phyloP scores from a whole-genome alignment of 1,140 invertebrate genomes.

The Paracyclopina nana region DNA sequence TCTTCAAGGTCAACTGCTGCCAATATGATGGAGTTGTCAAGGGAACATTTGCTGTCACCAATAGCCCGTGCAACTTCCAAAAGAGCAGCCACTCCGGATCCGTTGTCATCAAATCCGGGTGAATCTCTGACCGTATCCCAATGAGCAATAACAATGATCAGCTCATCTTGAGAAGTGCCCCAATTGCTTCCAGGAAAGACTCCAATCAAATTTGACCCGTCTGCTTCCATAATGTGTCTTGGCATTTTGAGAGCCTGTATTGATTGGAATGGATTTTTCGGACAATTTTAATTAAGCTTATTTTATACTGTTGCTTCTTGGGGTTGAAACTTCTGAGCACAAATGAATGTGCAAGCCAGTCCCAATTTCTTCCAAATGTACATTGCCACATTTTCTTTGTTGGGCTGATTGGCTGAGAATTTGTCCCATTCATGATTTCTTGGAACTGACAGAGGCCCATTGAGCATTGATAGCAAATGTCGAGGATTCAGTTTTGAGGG shows the following conservation, averaged over 20 bases:
- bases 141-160: conserved; percentile 29
- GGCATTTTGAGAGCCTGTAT: neutral
- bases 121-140: conserved; percentile 26
- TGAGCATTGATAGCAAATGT: neutral
- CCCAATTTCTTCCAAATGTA: conserved; percentile 1
- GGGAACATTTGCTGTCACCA: conserved; percentile 22
- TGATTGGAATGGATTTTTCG: neutral
- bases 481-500: neutral
- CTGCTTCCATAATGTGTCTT: neutral
- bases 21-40: conserved; percentile 26
- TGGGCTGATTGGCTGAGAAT: neutral
- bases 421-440: neutral
- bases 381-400: neutral
- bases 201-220: conserved; percentile 27
- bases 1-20: conserved; percentile 31
- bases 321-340: neutral
- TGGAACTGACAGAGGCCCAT: neutral
- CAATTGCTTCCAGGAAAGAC: conserved; percentile 24
- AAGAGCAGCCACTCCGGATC: conserved; percentile 27
- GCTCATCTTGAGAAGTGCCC: conserved; percentile 24
- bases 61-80: conserved; percentile 27
- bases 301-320: neutral
- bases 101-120: conserved; percentile 28
- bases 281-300: neutral
- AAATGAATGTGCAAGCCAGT: neutral